Evolutionary conservation across 92 coral and sea anemone genomes (phyloP), one percentile per base, ranked within the genome.

Genomic region (Galaxea fascicularis): DNA sequence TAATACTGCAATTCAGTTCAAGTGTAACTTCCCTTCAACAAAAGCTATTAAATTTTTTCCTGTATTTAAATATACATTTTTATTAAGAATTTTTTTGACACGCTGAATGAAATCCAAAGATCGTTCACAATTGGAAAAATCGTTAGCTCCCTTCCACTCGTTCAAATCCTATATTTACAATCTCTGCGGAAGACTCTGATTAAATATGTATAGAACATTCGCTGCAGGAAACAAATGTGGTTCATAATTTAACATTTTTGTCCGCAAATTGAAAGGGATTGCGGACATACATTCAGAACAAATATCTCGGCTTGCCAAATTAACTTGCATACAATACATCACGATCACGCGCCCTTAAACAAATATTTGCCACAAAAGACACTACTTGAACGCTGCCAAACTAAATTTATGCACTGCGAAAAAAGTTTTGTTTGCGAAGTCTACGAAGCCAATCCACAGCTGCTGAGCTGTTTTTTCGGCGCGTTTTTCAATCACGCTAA

Each of bases 391-490:
- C 39, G 68, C 56, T 65, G 25, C 52, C 54, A 71, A 39, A 21
- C 66, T 10, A 62, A 86, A 90, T 90, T 82, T 90, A 86, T 86
- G 86, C 88, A 64, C 30, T 54, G 13, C 68, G 65, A 13, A 57
- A 85, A 77, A 80, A 51, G 82, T 41, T 76, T 88, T 88, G 86
- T 82, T 91, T 86, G 94, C 76, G 47, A 66, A 52, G 66, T 51
- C 63, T 77, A 30, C 49, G 84, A 88, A 74, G 88, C 92, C 94
- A 88, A 90, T 87, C 83, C 57, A 68, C 8, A 75, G 68, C 92
- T 88, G 89, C 90, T 84, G 94, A 91, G 89, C 67, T 87, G 87
- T 76, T 78, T 27, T 78, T 87, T 91, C 84, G 76, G 92, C 88
- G 87, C 89, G 88, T 71, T 60, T 69, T 81, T 41, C 74, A 84